Conservation (phyloP, 2,888 invertebrate genomes). For the Ochropleura plecta region DNA sequence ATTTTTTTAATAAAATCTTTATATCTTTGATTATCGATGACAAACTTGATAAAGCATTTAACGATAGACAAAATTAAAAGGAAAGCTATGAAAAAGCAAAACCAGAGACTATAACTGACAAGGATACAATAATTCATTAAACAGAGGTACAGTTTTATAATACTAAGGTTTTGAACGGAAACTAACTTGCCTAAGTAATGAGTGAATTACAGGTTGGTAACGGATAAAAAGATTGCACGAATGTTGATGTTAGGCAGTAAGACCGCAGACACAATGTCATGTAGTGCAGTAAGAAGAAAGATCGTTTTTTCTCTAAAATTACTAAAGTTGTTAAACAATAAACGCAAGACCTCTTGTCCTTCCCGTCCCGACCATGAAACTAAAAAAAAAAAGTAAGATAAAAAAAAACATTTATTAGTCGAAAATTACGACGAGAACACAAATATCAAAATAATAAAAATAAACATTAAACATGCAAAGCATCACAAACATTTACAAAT, state of each 20-base stretch:
- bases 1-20: neutral
- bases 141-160: neutral
- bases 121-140: slow-evolving; percentile 2
- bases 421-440: too few species aligned
- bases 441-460: too few species aligned
- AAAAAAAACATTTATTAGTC: too few species aligned
- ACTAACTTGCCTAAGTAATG: neutral
- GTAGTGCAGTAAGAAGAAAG: too few species aligned
- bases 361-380: too few species aligned
- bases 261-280: neutral
- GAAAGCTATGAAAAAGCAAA: neutral
- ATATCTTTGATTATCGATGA: neutral
- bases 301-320: too few species aligned
- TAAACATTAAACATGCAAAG: too few species aligned
- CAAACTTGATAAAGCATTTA: too few species aligned
- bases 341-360: too few species aligned
- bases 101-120: neutral
- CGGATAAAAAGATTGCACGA: neutral
- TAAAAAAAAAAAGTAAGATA: too few species aligned
- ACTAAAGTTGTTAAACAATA: too few species aligned
- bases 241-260: slow-evolving; percentile 11
- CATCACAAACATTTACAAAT: too few species aligned
- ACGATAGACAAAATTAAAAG: neutral
- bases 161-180: neutral
- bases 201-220: neutral